Conservation (phyloP, 1,140 invertebrate genomes). For the Plectus sambesii region DNA sequence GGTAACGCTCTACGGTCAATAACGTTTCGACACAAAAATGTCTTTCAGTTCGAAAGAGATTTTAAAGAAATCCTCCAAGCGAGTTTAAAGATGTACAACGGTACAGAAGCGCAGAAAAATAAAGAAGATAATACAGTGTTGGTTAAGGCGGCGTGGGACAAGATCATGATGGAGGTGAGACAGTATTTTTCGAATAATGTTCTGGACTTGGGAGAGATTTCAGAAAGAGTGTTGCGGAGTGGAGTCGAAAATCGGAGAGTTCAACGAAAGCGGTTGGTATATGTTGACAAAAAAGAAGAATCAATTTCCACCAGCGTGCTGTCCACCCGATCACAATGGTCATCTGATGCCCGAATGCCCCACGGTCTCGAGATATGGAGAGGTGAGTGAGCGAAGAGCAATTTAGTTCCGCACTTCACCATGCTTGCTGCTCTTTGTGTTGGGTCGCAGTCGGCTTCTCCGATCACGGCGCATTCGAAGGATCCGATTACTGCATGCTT, state of each 20-base stretch:
- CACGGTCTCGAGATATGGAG: conserved; percentile 33
- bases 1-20: too few species aligned
- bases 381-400: too few species aligned
- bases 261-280: conserved; percentile 40
- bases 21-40: conserved; percentile 8
- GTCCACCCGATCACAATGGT: conserved; percentile 36
- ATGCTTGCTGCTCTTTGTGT: too few species aligned
- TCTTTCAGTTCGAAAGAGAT: conserved; percentile 36
- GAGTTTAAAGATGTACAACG: conserved; percentile 41
- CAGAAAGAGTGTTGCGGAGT: conserved; percentile 44
- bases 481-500: conserved; percentile 72
- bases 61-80: conserved; percentile 36
- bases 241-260: conserved; percentile 40
- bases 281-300: conserved; percentile 19
- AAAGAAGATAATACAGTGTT: conserved; percentile 23
- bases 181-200: conserved; percentile 4
- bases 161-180: conserved; percentile 41
- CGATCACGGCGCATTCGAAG: conserved; percentile 62
- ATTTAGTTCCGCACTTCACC: too few species aligned
- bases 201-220: not conserved
- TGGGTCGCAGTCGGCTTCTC: conserved; percentile 87
- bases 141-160: conserved; percentile 43
- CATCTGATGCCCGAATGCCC: conserved; percentile 32
- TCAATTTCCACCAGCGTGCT: conserved; percentile 43
- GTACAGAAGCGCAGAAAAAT: conserved; percentile 28